A percentile compares a stretch with the other conserved stretches of the same genome.
phyloP scores from a whole-genome alignment of 2,888 invertebrate genomes.

The Spilarctia lutea region DNA sequence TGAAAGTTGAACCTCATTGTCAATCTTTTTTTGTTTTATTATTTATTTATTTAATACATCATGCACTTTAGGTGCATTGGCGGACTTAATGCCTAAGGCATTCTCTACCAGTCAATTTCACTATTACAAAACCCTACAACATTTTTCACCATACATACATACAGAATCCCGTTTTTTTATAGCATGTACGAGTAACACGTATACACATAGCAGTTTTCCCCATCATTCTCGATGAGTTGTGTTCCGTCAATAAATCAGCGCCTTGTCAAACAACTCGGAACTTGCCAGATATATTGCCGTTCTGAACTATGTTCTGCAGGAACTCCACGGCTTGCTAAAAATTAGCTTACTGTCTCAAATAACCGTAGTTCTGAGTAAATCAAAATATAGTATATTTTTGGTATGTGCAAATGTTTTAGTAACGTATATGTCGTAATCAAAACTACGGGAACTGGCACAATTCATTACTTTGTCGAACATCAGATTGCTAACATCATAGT shows the following conservation, averaged over 20 bases:
- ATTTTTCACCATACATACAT: slow-evolving; percentile 1
- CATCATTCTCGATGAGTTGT: slow-evolving; percentile 32
- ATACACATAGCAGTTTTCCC: slow-evolving; percentile 24
- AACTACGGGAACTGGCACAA: no score
- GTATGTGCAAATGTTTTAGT: no score
- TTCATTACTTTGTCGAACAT: no score
- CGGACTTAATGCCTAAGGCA: no score
- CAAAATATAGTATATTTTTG: no score
- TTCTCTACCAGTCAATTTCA: no score
- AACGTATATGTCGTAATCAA: no score
- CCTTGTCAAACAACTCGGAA: slow-evolving; percentile 72
- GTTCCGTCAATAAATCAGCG: slow-evolving; percentile 72
- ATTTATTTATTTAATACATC: no score
- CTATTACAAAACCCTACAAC: neutral
- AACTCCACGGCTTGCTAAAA: slow-evolving; percentile 38
- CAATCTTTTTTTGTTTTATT: neutral
- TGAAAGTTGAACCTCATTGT: neutral
- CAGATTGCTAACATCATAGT: no score
- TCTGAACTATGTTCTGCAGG: slow-evolving; percentile 56
- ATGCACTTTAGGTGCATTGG: no score
- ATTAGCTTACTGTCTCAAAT: slow-evolving; percentile 27
- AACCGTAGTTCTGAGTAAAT: neutral
- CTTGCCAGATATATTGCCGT: slow-evolving; percentile 72
- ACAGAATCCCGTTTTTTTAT: neutral
- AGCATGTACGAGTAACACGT: slow-evolving; percentile 23